Evolutionary conservation across 2,113 vertebrate species (phyloP), one percentile per base, ranked within the genome.

Genomic region (Solea senegalensis): DNA sequence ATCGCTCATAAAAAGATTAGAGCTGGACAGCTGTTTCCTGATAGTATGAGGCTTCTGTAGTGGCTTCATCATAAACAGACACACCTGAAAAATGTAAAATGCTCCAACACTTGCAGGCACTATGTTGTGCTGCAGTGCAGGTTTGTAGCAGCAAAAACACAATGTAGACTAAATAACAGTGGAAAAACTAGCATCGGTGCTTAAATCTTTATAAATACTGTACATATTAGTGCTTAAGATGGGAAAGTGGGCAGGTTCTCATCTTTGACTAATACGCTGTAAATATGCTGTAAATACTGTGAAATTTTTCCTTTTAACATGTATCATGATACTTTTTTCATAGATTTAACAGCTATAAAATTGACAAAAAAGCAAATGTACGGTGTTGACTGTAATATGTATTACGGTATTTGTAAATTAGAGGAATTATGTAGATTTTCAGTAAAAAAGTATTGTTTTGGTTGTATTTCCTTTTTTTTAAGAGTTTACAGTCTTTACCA

Each of bases 1-100:
- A 94, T 94, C 91, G 91, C 92, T 94, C 93, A 93, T 93, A 93
- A 93, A 94, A 92, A 94, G 93, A 94, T 94, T 94, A 94, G 87
- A 86, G 88, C 88, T 86, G 90, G 91, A 90, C 88, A 91, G 90
- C 88, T 90, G 90, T 90, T 87, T 89, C 88, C 88, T 89, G 90
- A 90, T 91, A 90, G 88, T 71, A 81, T 59, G 75, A 69, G 83
- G 88, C 87, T 87, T 85, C 90, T 89, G 80, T 76, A 86, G 83
- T 86, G 84, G 89, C 88, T 93, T 91, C 89, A 92, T 91, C 92
- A 91, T 53, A 64, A 80, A 74, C 60, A 65, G 58, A 73, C 87
- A 82, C 86, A 89, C 88, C 84, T 90, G 82, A 86, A 82, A 88
- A 88, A 88, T 87, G 85, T 53, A 76, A 80, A 82, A 72, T 7